phyloP scores from a whole-genome alignment of 2,113 vertebrate genomes.

The Noctilio leporinus region DNA sequence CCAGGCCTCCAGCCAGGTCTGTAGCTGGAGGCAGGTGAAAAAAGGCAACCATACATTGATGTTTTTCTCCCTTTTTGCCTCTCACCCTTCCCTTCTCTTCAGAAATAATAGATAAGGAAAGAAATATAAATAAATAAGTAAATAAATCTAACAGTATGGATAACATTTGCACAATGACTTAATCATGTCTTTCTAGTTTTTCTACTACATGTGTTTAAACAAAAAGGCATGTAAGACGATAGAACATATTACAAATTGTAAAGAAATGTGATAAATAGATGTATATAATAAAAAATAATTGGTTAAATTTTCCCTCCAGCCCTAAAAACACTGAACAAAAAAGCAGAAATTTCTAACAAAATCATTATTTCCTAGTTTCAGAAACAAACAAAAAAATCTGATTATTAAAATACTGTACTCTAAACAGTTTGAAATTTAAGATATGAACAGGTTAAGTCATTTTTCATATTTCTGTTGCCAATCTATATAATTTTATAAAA shows the following conservation, averaged over 20 bases:
- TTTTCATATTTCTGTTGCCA: constrained; percentile 13
- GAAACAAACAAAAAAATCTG: constrained; percentile 9
- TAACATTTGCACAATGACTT: not conserved
- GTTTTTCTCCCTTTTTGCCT: too few species aligned
- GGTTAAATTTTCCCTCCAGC: not conserved
- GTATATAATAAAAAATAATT: not conserved
- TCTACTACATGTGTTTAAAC: not conserved
- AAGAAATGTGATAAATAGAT: not conserved
- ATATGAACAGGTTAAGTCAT: not conserved
- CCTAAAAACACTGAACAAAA: constrained; percentile 12
- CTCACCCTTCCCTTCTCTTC: too few species aligned
- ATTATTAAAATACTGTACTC: not conserved
- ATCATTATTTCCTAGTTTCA: not conserved
- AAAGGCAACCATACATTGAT: too few species aligned
- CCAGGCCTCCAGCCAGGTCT: too few species aligned
- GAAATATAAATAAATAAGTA: too few species aligned
- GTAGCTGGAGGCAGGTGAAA: too few species aligned
- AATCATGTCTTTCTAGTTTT: constrained; percentile 18
- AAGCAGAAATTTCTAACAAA: constrained; percentile 29
- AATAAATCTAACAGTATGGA: too few species aligned
- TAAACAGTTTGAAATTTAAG: constrained; percentile 11
- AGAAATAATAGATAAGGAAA: too few species aligned
- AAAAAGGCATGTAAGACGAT: not conserved
- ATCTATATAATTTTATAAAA: not conserved
- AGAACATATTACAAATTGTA: constrained; percentile 16